Conservation (phyloP, 2,113 vertebrate genomes). For the Nicator chloris region DNA sequence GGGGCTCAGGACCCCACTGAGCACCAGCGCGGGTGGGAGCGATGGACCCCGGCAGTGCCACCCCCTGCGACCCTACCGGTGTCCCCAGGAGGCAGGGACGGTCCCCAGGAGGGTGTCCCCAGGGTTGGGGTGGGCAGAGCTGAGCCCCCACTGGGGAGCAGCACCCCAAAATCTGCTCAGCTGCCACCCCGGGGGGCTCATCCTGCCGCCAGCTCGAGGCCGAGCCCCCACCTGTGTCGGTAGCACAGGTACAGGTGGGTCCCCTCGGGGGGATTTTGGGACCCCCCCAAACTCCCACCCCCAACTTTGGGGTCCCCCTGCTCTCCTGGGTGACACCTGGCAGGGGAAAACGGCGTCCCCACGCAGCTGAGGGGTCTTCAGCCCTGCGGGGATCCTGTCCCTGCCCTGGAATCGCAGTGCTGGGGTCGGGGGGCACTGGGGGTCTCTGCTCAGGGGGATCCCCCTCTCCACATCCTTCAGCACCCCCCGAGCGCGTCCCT, state of each 20-base stretch:
- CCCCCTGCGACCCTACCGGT: accelerated
- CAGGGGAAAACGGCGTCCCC: accelerated
- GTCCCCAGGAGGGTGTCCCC: not conserved
- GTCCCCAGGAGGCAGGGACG: not conserved
- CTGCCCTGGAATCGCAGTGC: accelerated
- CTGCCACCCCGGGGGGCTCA: accelerated
- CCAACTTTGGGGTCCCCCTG: not conserved
- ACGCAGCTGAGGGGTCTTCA: not conserved
- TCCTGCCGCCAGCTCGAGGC: accelerated
- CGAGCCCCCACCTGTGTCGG: accelerated
- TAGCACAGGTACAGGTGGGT: not conserved
- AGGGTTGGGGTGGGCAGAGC: not conserved
- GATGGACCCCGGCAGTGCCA: accelerated
- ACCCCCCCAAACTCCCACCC: not conserved
- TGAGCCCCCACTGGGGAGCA: not conserved
- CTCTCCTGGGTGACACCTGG: accelerated
- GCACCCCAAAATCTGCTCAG: not conserved
- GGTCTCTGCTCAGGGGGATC: not conserved
- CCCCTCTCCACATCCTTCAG: not conserved
- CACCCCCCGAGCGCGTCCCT: accelerated
- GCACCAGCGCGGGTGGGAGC: not conserved
- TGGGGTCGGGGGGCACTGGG: not conserved
- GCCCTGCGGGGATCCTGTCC: accelerated
- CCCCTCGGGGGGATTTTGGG: accelerated
- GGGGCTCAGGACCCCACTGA: not conserved